Conservation (phyloP, 2,888 invertebrate species). For the Petrolisthes manimaculis region DNA sequence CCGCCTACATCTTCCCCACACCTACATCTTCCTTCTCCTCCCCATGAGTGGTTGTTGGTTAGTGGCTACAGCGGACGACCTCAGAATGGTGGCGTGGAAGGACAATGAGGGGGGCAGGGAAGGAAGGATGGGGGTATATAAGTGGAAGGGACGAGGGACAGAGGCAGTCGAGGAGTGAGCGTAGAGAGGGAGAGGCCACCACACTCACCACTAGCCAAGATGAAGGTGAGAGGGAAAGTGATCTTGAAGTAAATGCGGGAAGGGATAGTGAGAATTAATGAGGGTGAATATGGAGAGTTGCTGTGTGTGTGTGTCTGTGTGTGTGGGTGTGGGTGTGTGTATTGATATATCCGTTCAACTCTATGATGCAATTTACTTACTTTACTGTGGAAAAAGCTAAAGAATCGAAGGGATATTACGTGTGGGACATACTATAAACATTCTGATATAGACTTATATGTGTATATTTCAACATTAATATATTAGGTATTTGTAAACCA, state of each 20-base stretch:
- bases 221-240: conserved; percentile 5
- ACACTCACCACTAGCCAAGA: not conserved
- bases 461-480: too few species aligned
- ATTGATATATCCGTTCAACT: too few species aligned
- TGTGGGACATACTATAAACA: too few species aligned
- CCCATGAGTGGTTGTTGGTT: not conserved
- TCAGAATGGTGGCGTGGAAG: not conserved
- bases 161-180: not conserved
- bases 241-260: not conserved
- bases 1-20: too few species aligned
- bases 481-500: too few species aligned
- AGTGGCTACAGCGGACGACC: conserved; percentile 3
- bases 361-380: too few species aligned
- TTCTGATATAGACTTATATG: too few species aligned
- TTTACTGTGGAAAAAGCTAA: too few species aligned
- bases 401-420: too few species aligned
- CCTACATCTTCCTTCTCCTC: not conserved
- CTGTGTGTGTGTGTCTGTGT: too few species aligned
- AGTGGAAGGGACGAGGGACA: not conserved
- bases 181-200: conserved; percentile 8
- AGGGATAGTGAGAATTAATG: not conserved
- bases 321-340: too few species aligned
- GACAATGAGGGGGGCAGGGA: not conserved
- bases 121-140: not conserved
- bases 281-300: not conserved